Percentiles rank a stretch among this genome's conserved stretches.
phyloP scores from a whole-genome alignment of 2,113 vertebrate genomes.

The Origma solitaria region DNA sequence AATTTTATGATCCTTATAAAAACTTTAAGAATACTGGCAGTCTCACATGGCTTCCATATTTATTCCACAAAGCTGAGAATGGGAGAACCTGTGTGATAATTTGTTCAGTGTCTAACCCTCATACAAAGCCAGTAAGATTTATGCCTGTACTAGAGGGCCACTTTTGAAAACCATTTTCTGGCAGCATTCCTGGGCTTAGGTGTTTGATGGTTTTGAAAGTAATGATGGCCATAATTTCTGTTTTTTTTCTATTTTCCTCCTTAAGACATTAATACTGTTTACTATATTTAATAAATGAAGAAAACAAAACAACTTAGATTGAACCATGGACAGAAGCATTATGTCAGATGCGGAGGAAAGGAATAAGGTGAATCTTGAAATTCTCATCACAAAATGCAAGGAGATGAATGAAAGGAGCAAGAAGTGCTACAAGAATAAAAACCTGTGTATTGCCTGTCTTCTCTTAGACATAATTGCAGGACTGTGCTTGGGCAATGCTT shows the following conservation, averaged over 20 bases:
- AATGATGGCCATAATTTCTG: not conserved
- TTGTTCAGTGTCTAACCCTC: not conserved
- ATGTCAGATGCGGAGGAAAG: not conserved
- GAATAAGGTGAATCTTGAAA: not conserved
- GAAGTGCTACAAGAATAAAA: not conserved
- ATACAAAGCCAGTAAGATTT: not conserved
- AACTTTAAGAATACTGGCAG: not conserved
- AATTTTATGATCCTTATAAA: not conserved
- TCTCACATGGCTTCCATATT: not conserved
- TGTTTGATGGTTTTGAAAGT: not conserved
- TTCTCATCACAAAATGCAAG: not conserved
- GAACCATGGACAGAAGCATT: not conserved
- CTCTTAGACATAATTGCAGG: not conserved
- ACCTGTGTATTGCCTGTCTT: not conserved
- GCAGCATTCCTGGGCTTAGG: not conserved
- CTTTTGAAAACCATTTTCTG: not conserved
- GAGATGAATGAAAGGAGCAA: not conserved
- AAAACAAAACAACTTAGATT: not conserved
- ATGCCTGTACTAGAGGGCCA: not conserved
- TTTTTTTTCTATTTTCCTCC: not conserved
- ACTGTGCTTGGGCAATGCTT: not conserved
- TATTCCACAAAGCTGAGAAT: not conserved
- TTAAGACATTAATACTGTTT: not conserved
- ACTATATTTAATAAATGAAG: not conserved
- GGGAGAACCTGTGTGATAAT: not conserved